phyloP scores from a whole-genome alignment of 2,888 invertebrate species.

The Hofmannophila pseudospretella region DNA sequence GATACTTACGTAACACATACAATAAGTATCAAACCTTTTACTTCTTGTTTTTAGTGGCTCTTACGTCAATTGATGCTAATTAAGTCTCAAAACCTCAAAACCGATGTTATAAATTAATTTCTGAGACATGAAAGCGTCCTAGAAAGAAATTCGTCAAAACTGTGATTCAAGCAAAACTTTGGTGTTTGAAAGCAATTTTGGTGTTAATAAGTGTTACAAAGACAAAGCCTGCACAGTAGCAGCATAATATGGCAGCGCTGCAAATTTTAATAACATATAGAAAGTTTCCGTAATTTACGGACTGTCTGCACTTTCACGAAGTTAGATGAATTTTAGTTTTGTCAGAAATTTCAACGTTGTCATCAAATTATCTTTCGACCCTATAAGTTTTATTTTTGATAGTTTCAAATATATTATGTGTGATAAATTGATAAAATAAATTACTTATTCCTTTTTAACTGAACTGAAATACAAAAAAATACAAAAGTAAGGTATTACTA shows the following conservation, averaged over 20 bases:
- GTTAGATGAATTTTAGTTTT: too few species aligned
- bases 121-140: slow-evolving; percentile 5
- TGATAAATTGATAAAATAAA: too few species aligned
- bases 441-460: too few species aligned
- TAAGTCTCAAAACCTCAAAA: slow-evolving; percentile 8
- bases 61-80: slow-evolving; percentile 10
- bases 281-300: slow-evolving; percentile 46
- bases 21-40: slow-evolving; percentile 18
- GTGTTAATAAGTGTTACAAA: slow-evolving; percentile 4
- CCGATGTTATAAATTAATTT: background rate
- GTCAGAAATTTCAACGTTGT: too few species aligned
- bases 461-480: too few species aligned
- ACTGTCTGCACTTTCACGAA: slow-evolving; percentile 42
- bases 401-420: too few species aligned
- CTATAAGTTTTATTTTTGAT: too few species aligned
- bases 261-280: slow-evolving; percentile 35
- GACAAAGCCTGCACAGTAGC: slow-evolving; percentile 10
- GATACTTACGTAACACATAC: slow-evolving; percentile 50
- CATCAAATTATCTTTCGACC: too few species aligned
- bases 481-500: too few species aligned
- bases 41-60: background rate
- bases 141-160: background rate
- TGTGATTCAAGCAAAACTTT: background rate
- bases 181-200: slow-evolving; percentile 1
- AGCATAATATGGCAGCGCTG: slow-evolving; percentile 25